phyloP scores from a whole-genome alignment of 2,888 invertebrate species.

The Platycnemis pennipes region DNA sequence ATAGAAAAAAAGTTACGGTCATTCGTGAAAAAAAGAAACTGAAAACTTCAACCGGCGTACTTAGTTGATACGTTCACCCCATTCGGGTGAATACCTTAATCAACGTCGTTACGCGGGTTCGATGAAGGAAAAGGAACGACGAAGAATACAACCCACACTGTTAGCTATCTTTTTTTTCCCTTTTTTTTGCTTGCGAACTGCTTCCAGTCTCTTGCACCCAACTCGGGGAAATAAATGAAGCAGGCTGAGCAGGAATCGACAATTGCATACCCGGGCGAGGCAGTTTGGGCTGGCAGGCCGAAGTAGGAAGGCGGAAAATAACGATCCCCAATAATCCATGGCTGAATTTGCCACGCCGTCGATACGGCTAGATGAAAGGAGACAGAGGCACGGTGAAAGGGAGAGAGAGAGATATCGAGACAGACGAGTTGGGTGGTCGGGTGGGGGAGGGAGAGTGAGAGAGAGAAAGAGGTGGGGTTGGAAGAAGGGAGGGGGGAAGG shows the following conservation, averaged over 20 bases:
- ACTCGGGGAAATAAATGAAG: neutral
- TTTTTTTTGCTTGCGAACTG: too few relatives aligned
- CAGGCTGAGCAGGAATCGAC: neutral
- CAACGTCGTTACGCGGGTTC: neutral
- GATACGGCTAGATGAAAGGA: neutral
- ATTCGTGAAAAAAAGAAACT: neutral
- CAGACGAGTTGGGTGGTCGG: neutral
- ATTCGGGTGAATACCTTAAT: neutral
- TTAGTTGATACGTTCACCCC: neutral
- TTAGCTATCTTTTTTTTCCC: neutral
- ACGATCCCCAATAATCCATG: neutral
- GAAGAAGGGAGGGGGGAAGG: slow-evolving; percentile 4
- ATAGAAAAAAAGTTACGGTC: neutral
- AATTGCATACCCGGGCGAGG: neutral
- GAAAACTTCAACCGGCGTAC: neutral
- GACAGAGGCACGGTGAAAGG: neutral
- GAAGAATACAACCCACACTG: neutral
- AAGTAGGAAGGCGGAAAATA: neutral
- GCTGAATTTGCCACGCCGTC: slow-evolving; percentile 38
- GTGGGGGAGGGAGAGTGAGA: neutral
- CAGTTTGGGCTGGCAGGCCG: neutral
- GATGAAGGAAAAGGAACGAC: slow-evolving; percentile 3
- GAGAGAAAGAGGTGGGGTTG: neutral
- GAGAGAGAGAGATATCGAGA: neutral
- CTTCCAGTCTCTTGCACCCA: neutral